Evolutionary conservation across 2,888 invertebrate species (phyloP).

Genomic region (Chrysodeixis includens): DNA sequence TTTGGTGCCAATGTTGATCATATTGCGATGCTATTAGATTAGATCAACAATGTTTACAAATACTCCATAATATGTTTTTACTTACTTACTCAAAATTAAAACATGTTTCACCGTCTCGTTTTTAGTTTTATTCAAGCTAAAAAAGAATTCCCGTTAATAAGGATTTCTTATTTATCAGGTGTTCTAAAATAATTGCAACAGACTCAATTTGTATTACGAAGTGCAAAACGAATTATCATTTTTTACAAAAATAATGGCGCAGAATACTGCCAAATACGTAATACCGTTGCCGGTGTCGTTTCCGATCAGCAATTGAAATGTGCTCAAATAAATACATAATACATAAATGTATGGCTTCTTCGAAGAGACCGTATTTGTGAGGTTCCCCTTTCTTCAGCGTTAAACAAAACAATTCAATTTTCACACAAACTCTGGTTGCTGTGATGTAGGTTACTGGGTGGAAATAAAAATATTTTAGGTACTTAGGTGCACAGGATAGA

Average conservation of each 20-base stretch:
- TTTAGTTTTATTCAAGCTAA: not conserved
- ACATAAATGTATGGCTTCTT: conserved; percentile 34
- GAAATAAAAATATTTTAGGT: no score
- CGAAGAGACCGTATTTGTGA: conserved; percentile 18
- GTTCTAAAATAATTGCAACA: no score
- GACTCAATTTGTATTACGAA: no score
- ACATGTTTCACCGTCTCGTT: not conserved
- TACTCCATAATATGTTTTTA: not conserved
- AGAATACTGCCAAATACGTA: no score
- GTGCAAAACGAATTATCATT: no score
- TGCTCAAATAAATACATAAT: conserved; percentile 34
- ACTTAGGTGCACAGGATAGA: no score
- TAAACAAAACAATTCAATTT: conserved; percentile 63
- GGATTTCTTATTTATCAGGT: no score
- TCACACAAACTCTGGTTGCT: conserved; percentile 44
- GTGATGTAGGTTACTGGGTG: conserved; percentile 34
- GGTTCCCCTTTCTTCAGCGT: conserved; percentile 37
- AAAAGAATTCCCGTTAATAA: no score
- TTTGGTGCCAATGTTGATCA: conserved; percentile 2
- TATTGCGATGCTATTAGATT: not conserved
- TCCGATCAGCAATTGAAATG: conserved; percentile 42
- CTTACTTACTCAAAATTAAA: no score
- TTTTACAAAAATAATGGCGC: no score
- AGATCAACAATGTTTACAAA: not conserved
- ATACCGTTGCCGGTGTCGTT: not conserved